These are phyloP conservation scores for Gallinago solitaria DNA, from an alignment of 2,797 vertebrate species.

Conservation along the genomic window DNA sequence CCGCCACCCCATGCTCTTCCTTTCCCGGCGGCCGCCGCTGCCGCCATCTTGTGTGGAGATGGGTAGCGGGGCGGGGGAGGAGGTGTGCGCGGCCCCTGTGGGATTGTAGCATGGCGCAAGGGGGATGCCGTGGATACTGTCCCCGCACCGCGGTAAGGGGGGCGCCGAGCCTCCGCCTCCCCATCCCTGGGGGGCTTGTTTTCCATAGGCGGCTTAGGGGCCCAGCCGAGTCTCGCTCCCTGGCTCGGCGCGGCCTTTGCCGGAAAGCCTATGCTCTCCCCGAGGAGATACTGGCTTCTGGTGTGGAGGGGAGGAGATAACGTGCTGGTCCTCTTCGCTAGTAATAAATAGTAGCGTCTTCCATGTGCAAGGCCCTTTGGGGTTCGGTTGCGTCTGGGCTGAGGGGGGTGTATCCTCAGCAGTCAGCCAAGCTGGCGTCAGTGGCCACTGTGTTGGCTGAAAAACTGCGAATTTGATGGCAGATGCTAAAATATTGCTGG, in stretches of 20 bases:
- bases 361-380: fast-evolving
- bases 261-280: not conserved
- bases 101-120: not conserved
- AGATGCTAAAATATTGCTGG: fast-evolving
- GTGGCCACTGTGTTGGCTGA: fast-evolving
- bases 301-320: too few relatives aligned
- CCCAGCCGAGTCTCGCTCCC: fast-evolving
- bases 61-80: too few relatives aligned
- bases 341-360: fast-evolving
- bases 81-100: not conserved
- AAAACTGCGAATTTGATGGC: not conserved
- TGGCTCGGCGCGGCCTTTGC: not conserved
- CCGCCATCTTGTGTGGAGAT: not conserved
- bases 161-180: fast-evolving
- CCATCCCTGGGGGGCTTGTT: fast-evolving
- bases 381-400: fast-evolving
- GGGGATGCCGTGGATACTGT: not conserved
- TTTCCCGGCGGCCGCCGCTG: not conserved
- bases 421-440: fast-evolving
- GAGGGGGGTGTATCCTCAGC: too few relatives aligned
- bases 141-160: fast-evolving
- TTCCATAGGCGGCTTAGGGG: fast-evolving
- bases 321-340: fast-evolving
- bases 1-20: not conserved
- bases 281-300: not conserved